Evolutionary conservation across 2,888 invertebrate species (phyloP).

Genomic region (Hirtodrosophila alboralis): DNA sequence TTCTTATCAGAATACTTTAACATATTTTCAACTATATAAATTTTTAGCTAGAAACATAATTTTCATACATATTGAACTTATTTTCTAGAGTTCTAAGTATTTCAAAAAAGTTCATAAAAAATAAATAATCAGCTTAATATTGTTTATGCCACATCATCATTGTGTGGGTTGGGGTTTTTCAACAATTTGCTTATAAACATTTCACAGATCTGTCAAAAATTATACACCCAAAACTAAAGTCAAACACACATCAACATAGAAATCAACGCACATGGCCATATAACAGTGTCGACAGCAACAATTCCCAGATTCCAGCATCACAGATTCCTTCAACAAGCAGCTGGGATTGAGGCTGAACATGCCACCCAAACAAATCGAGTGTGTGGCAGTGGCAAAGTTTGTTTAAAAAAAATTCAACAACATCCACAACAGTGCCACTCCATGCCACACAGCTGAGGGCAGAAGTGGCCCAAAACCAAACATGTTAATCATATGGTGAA

Average conservation of each 20-base stretch:
- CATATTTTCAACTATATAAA: too few species aligned
- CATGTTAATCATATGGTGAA: conserved; percentile 64
- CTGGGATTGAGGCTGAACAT: conserved; percentile 61
- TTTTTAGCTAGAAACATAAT: too few species aligned
- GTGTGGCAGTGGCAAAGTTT: conserved; percentile 52
- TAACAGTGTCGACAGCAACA: conserved; percentile 41
- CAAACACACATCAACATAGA: conserved; percentile 21
- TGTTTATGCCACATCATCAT: background rate
- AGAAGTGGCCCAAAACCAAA: conserved; percentile 32
- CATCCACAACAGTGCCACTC: conserved; percentile 56
- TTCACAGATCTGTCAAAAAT: conserved; percentile 67
- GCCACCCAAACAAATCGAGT: conserved; percentile 69
- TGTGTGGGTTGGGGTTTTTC: conserved; percentile 13
- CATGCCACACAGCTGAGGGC: conserved; percentile 25
- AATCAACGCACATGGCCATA: conserved; percentile 46
- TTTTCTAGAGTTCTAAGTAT: background rate
- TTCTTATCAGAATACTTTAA: too few species aligned
- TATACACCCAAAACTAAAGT: conserved; percentile 20
- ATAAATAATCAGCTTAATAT: background rate
- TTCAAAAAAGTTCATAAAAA: background rate
- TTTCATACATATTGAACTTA: background rate
- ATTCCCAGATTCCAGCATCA: conserved; percentile 23
- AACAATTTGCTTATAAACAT: conserved; percentile 64
- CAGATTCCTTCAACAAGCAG: conserved; percentile 32
- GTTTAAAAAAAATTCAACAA: conserved; percentile 71